phyloP scores from a whole-genome alignment of 2,113 vertebrate genomes.

The Coregonus clupeaformis region DNA sequence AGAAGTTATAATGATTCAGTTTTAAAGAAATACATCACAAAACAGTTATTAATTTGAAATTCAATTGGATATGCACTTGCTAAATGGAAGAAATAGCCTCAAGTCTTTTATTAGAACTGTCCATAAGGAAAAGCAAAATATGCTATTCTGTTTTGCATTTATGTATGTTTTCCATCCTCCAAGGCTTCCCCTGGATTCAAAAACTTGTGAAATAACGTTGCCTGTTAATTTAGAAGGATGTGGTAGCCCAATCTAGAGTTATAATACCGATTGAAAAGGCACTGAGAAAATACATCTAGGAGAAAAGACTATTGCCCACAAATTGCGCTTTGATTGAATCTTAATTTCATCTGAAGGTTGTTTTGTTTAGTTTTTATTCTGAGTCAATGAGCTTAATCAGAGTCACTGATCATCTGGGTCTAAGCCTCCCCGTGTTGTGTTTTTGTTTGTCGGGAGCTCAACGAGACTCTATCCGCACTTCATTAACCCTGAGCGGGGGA shows the following conservation, averaged over 20 bases:
- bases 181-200: not conserved
- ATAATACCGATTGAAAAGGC: slow-evolving; percentile 27
- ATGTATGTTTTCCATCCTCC: not conserved
- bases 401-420: slow-evolving; percentile 96
- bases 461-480: slow-evolving; percentile 95
- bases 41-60: not conserved
- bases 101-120: no score
- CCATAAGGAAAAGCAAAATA: not conserved
- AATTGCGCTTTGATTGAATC: slow-evolving; percentile 94
- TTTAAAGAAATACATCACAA: not conserved
- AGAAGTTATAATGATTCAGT: no score
- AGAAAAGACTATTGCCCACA: slow-evolving; percentile 49
- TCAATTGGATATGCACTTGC: not conserved
- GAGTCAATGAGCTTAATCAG: slow-evolving; percentile 96
- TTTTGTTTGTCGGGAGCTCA: slow-evolving; percentile 88
- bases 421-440: slow-evolving; percentile 88
- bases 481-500: slow-evolving; percentile 96
- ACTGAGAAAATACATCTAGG: slow-evolving; percentile 20
- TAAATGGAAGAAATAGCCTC: not conserved
- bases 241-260: not conserved
- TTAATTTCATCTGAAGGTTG: slow-evolving; percentile 95
- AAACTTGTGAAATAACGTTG: not conserved
- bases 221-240: not conserved
- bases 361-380: slow-evolving; percentile 89
- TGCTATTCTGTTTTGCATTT: not conserved